phyloP scores from a whole-genome alignment of 2,113 vertebrate genomes.

The Prinia subflava region DNA sequence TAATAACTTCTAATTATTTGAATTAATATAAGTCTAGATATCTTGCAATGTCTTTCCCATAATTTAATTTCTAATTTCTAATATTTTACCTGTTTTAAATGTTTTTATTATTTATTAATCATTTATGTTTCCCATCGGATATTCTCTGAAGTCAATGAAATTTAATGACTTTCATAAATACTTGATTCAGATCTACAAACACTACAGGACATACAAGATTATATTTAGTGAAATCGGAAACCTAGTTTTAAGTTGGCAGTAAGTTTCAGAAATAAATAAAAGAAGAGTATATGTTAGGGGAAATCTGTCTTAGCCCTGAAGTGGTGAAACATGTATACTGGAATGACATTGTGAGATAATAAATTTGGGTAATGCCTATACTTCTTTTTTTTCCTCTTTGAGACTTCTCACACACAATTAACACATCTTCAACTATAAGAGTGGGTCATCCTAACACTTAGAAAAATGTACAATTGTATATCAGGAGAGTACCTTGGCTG shows the following conservation, averaged over 20 bases:
- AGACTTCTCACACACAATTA: background rate
- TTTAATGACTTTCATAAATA: background rate
- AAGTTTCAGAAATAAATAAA: background rate
- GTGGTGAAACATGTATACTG: background rate
- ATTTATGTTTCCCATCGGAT: background rate
- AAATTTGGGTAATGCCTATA: background rate
- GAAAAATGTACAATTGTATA: background rate
- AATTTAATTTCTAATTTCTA: background rate
- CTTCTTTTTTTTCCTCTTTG: background rate
- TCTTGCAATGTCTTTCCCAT: background rate
- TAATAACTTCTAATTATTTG: background rate
- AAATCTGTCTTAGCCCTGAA: background rate
- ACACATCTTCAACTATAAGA: background rate
- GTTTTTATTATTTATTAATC: background rate
- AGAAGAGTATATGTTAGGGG: background rate
- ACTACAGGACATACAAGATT: background rate
- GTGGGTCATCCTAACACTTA: background rate
- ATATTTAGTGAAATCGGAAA: background rate
- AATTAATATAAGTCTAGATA: background rate
- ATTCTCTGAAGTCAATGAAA: background rate
- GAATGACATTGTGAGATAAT: background rate
- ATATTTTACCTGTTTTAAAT: background rate
- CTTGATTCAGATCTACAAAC: background rate
- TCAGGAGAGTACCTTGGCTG: background rate
- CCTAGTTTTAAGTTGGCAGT: background rate